Conservation (phyloP, 1,140 invertebrate species). For the Apis mellifera region Amel_HAv3.1 CM009937.2:13720001-13720500, state of each 20-base stretch:
- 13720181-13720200: too few relatives aligned
- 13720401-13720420: background rate
- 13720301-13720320: too few relatives aligned
- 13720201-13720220: too few relatives aligned
- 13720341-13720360: background rate
- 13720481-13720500: background rate
- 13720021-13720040: too few relatives aligned
- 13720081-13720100: background rate
- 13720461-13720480: background rate
- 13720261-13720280: background rate
- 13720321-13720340: background rate
- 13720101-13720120: background rate
- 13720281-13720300: too few relatives aligned
- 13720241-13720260: background rate
- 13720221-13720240: background rate
- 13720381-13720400: background rate
- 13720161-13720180: too few relatives aligned
- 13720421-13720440: slow-evolving; percentile 37
- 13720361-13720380: background rate
- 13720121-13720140: background rate
- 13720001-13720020: slow-evolving; percentile 19
- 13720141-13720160: background rate
- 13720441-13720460: slow-evolving; percentile 25
- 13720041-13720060: background rate
- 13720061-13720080: background rate